Evolutionary conservation across 2,888 invertebrate species (phyloP).

Genomic region (Diaprepes abbreviatus): DNA sequence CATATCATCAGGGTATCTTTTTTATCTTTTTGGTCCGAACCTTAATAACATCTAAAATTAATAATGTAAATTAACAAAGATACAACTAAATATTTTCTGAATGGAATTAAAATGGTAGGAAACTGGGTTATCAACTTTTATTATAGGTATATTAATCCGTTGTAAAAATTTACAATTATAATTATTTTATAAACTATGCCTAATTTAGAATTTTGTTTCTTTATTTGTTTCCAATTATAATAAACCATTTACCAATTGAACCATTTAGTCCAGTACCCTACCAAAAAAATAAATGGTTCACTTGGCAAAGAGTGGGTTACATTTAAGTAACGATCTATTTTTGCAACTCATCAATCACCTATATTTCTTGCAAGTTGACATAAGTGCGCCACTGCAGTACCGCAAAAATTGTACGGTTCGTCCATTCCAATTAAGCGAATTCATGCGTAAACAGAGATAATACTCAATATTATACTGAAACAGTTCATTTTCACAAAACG

Average conservation of each 20-base stretch:
- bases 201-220: no score
- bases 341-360: slow-evolving; percentile 21
- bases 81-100: no score
- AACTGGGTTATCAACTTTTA: no score
- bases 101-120: no score
- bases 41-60: no score
- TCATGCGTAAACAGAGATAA: slow-evolving; percentile 65
- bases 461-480: slow-evolving; percentile 62
- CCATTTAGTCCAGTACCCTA: slow-evolving; percentile 2
- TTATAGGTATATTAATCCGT: no score
- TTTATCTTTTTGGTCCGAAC: no score
- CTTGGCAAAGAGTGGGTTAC: slow-evolving; percentile 1
- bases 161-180: no score
- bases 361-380: slow-evolving; percentile 31
- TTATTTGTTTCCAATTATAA: not conserved
- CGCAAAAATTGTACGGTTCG: slow-evolving; percentile 48
- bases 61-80: no score
- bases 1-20: no score
- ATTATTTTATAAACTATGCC: no score
- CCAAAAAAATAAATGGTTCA: slow-evolving; percentile 1
- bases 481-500: slow-evolving; percentile 37
- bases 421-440: slow-evolving; percentile 53
- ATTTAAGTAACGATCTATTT: slow-evolving; percentile 20
- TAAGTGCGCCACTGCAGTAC: slow-evolving; percentile 35
- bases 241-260: slow-evolving; percentile 8